Evolutionary conservation across 2,797 vertebrate genomes (phyloP), one percentile per base, ranked within the genome.

Genomic region (Trachops cirrhosus): DNA sequence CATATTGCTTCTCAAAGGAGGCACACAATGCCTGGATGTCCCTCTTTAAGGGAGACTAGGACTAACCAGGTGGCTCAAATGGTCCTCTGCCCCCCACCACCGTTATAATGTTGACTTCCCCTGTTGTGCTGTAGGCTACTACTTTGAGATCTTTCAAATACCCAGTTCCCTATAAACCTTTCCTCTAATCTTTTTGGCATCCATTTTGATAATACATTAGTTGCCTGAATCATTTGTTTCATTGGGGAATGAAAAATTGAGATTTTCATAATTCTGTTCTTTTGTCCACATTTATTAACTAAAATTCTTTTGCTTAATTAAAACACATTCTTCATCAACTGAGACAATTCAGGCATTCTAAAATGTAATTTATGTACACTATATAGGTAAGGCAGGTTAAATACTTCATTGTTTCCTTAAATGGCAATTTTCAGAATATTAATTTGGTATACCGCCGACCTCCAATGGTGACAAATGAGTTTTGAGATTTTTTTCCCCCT

Each of bases 251-350:
- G 19, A 87, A 88, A 84, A 44, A 70, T 10, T 68, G 64, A 68
- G n/a, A 37, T 68, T 68, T 68, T 54, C 57, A 79, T 62, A 46
- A 62, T 54, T 78, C 19, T 11, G 4, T 75, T 26, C 46, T 48
- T 73, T 89, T 46, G 64, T 68, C 22, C 44, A 86, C 34, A 41
- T 59, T 22, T 57, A 70, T 75, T 67, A 82, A 59, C n/a, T 64
- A 95, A 87, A 94, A 57, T 91, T 89, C 3, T 80, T 96, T 74
- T 74, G 26, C 32, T 32, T 73, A 39, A 95, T 41, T 92, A 62
- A 92, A 91, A 92, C 59, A 10, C 3, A 77, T 85, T 84, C 44
- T 78, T 89, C 48, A 64, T 70, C 37, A 82, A 52, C 34, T 48
- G 26, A 29, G 26, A 77, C 54, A 86, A 41, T 52, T 37, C 48